A percentile compares a stretch with the other conserved stretches of the same genome.
Conservation (phyloP, 2,888 invertebrate species). For the Formica aserva region DNA sequence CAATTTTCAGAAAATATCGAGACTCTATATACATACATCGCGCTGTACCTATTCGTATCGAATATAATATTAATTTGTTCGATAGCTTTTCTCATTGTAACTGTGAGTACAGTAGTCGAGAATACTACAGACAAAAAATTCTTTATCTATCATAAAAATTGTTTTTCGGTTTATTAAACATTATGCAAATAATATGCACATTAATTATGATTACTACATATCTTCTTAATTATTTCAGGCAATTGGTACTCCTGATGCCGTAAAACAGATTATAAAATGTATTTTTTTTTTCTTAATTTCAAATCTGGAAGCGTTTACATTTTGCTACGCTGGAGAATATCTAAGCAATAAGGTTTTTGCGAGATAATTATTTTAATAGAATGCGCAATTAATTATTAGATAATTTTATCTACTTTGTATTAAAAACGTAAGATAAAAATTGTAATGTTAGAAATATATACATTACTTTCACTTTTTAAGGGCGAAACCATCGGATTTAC, state of each 20-base stretch:
- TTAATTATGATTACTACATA: not conserved
- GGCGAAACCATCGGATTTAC: constrained; percentile 35
- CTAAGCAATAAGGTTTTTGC: constrained; percentile 35
- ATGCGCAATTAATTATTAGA: not conserved
- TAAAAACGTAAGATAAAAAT: not conserved
- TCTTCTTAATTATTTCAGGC: constrained; percentile 10
- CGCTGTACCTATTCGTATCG: constrained; percentile 55
- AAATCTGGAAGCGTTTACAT: constrained; percentile 49
- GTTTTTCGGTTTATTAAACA: not conserved
- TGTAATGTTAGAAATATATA: not conserved
- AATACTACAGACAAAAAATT: not conserved
- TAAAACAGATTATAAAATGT: constrained; percentile 6
- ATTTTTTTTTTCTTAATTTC: constrained; percentile 30
- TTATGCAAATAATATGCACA: not conserved
- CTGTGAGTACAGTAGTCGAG: not conserved
- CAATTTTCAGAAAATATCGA: constrained; percentile 59
- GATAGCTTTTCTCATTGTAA: constrained; percentile 33
- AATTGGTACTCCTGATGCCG: not conserved
- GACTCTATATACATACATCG: constrained; percentile 52
- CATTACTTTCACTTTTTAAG: constrained; percentile 26
- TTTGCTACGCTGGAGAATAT: constrained; percentile 52
- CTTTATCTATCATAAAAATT: not conserved
- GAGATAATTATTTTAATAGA: not conserved
- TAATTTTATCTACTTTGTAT: not conserved
- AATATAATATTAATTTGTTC: constrained; percentile 52